Base-by-base conservation (phyloP, 2,797 vertebrate genomes). In the Okamejei kenojei region DNA sequence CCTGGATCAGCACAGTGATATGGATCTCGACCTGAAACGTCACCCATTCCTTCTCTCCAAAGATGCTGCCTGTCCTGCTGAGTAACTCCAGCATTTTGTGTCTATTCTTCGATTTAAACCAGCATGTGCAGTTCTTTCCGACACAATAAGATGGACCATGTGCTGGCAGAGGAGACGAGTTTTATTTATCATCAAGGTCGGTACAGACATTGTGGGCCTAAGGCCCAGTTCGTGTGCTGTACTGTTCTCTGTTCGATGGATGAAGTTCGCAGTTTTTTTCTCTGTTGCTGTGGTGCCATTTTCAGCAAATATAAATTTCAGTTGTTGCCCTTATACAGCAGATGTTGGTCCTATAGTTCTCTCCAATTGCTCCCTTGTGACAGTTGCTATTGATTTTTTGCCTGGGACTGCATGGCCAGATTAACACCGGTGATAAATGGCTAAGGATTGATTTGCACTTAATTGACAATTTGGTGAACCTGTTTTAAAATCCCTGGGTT, bases 391-490 rank as follows among this genome's bases (percentile, higher is more conserved):
- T 95, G 96, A 96, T 96, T 95, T 95, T 92, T 94, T 93, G 93
- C 95, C 93, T 94, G 58, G 32, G 93, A 76, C 68, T 0, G 93
- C 77, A 78, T 17, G 35, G 97, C 94, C 94, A 95, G 95, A 96
- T 95, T 96, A 96, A 95, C 95, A 95, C 95, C 0, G 71, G 95
- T 98, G 98, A 98, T 98, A 97, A 97, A 99, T 97, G 97, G 95
- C 96, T 93, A 63, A 93, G 96, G 96, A 99, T 98, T 98, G 98
- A 99, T 99, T 98, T 94, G 97, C 97, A 97, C 98, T 99, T 99
- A 99, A 99, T 98, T 97, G 98, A 98, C 98, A 97, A 99, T 99
- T 99, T 99, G 97, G 97, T 94, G 95, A 96, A 97, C 96, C 97
- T 95, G 96, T 95, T 96, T 94, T 95, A 95, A 95, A 96, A 94